Percentiles rank a stretch among this genome's conserved stretches.
These are phyloP conservation scores for Pycnonotus jocosus DNA, from an alignment of 2,113 vertebrate species.

Conservation along the genomic window DNA sequence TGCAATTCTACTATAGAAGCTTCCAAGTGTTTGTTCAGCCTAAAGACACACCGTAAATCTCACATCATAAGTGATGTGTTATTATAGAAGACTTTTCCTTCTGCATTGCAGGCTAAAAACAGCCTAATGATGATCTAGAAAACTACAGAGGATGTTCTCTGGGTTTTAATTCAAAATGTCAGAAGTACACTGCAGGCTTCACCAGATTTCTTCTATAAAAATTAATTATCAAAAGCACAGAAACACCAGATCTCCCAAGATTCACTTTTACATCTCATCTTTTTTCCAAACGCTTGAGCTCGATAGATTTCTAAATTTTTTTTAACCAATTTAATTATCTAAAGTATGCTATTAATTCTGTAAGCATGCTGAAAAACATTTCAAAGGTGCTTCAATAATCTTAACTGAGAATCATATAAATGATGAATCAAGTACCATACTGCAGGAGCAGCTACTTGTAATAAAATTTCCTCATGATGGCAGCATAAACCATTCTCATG, in stretches of 20 bases:
- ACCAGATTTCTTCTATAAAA: not conserved
- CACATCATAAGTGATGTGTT: not conserved
- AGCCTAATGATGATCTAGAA: not conserved
- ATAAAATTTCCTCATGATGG: slow-evolving; percentile 54
- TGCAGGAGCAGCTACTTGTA: not conserved
- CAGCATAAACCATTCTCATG: slow-evolving; percentile 47
- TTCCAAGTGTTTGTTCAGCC: not conserved
- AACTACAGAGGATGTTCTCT: not conserved
- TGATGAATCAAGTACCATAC: not conserved
- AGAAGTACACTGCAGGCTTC: not conserved
- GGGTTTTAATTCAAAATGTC: not conserved
- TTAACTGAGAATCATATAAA: not conserved
- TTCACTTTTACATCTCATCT: not conserved
- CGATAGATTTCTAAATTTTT: not conserved
- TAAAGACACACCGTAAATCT: not conserved
- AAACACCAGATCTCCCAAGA: not conserved
- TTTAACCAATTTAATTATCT: not conserved
- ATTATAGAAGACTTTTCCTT: not conserved
- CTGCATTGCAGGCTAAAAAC: not conserved
- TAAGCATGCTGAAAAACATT: not conserved
- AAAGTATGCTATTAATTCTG: not conserved
- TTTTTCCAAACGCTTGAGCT: not conserved
- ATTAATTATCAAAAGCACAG: not conserved
- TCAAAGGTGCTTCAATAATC: not conserved
- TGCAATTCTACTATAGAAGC: not conserved